Percentiles rank a stretch among this genome's conserved stretches.
Evolutionary conservation across 2,888 invertebrate species (phyloP).

Genomic region (Thymelicus sylvestris): DNA sequence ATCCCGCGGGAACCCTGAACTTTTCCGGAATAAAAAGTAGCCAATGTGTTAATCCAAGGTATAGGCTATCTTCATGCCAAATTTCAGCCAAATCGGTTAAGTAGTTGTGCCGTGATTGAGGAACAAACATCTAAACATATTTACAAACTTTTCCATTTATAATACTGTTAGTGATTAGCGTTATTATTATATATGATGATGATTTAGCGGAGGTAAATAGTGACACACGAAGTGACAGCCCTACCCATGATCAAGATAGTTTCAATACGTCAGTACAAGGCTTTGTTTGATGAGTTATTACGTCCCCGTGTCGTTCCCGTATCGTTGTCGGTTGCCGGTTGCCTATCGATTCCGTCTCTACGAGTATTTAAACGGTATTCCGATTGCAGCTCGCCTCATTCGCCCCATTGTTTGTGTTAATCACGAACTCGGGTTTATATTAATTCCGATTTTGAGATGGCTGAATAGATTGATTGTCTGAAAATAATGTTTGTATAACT

Average conservation of each 20-base stretch:
- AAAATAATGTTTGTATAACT: neutral
- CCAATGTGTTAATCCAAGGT: too few relatives aligned
- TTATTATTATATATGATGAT: too few relatives aligned
- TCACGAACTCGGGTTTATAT: neutral
- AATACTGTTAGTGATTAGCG: too few relatives aligned
- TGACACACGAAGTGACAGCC: neutral
- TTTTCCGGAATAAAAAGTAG: too few relatives aligned
- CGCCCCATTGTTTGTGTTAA: neutral
- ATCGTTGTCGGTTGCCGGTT: neutral
- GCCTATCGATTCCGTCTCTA: neutral
- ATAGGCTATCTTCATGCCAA: too few relatives aligned
- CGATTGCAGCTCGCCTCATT: neutral
- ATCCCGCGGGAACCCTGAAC: too few relatives aligned
- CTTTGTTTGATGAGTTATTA: slow-evolving; percentile 14
- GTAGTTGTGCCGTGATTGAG: too few relatives aligned
- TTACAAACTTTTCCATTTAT: too few relatives aligned
- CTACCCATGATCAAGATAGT: slow-evolving; percentile 2
- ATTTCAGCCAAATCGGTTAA: too few relatives aligned
- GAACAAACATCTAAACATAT: too few relatives aligned
- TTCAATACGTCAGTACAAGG: slow-evolving; percentile 1
- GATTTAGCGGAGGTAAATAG: neutral
- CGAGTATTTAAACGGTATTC: neutral
- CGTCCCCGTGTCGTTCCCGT: slow-evolving; percentile 7
- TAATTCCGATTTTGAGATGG: neutral
- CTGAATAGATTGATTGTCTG: neutral